Evolutionary conservation across 2,113 vertebrate genomes (phyloP).

Genomic region (Nothocercus julius): DNA sequence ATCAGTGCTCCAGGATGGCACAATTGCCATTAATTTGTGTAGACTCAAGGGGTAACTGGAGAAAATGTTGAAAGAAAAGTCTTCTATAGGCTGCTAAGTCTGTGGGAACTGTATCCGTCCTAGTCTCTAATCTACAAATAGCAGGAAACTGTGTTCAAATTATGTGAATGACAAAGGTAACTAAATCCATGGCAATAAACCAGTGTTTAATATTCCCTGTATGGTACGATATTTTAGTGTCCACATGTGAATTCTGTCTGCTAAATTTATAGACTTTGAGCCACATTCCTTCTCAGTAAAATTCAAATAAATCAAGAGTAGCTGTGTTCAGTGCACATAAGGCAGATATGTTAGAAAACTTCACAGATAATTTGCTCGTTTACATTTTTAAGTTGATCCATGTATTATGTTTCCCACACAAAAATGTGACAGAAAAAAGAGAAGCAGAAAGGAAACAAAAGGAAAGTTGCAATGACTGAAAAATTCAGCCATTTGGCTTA

Average conservation of each 20-base stretch:
- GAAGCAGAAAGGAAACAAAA: not conserved
- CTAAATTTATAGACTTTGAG: not conserved
- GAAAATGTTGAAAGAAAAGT: no score
- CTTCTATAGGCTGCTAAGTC: no score
- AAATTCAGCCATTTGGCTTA: not conserved
- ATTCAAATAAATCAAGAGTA: not conserved
- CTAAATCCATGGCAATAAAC: no score
- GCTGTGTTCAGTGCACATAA: not conserved
- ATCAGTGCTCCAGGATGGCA: no score
- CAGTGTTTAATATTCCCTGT: no score
- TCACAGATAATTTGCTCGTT: not conserved
- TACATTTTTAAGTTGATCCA: not conserved
- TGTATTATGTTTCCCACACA: not conserved
- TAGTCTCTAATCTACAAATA: no score
- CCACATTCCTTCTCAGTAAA: not conserved
- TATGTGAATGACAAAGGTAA: no score
- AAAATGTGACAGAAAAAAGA: not conserved
- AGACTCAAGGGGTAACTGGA: no score
- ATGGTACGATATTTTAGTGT: not conserved
- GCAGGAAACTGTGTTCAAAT: no score
- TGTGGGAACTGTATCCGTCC: no score
- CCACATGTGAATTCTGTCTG: not conserved
- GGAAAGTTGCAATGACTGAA: no score
- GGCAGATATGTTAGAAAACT: not conserved
- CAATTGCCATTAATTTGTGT: no score